Evolutionary conservation across 2,797 vertebrate genomes (phyloP).

Genomic region (Sebastes taczanowskii): DNA sequence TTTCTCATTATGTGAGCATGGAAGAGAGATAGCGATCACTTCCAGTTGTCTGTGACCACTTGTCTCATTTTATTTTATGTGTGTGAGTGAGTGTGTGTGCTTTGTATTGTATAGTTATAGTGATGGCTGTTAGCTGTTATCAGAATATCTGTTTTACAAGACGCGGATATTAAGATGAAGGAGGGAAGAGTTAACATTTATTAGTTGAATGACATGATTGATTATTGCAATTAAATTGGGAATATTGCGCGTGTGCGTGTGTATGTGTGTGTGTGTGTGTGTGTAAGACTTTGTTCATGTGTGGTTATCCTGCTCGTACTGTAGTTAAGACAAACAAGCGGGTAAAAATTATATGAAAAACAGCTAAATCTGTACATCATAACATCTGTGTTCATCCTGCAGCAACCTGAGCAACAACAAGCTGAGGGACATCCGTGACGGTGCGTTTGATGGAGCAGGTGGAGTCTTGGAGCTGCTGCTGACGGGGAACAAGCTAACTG

Average conservation of each 20-base stretch:
- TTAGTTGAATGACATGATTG: constrained; percentile 50
- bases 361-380: not conserved
- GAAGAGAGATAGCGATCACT: constrained; percentile 28
- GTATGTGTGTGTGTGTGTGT: not conserved
- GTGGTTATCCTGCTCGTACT: not conserved
- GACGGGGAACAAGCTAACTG: constrained; percentile 93
- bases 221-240: constrained; percentile 50
- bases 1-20: constrained; percentile 27
- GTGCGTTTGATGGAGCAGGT: constrained; percentile 88
- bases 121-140: constrained; percentile 17
- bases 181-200: constrained; percentile 36
- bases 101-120: constrained; percentile 14
- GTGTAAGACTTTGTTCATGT: not conserved
- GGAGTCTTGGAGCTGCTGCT: constrained; percentile 92
- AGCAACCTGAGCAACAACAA: constrained; percentile 98
- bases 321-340: not conserved
- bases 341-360: not conserved
- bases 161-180: constrained; percentile 49
- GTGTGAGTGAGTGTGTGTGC: not conserved
- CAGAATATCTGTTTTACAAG: constrained; percentile 36
- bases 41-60: constrained; percentile 41
- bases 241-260: not conserved
- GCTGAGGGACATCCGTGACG: constrained; percentile 93
- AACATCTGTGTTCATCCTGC: constrained; percentile 35
- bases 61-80: constrained; percentile 41